phyloP scores from a whole-genome alignment of 2,888 invertebrate genomes.

The Pardosa pseudoannulata region DNA sequence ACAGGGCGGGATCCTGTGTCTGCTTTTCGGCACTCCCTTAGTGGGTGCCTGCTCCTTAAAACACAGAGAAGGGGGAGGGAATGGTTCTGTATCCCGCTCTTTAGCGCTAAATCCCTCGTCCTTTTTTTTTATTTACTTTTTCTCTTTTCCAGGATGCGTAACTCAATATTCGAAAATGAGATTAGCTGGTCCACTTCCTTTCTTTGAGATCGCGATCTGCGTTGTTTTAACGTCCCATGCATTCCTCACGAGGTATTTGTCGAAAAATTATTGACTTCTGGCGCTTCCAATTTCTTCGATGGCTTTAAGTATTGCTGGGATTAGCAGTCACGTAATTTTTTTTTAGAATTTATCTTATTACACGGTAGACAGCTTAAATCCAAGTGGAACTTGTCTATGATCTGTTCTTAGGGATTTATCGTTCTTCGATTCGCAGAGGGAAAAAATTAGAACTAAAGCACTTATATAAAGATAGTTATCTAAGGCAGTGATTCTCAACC shows the following conservation, averaged over 20 bases:
- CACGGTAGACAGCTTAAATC: too few relatives aligned
- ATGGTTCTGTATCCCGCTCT: background rate
- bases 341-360: too few relatives aligned
- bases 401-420: too few relatives aligned
- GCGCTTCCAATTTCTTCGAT: background rate
- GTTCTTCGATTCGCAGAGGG: too few relatives aligned
- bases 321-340: too few relatives aligned
- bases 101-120: background rate
- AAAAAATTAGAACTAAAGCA: too few relatives aligned
- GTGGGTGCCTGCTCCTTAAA: background rate
- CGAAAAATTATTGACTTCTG: background rate
- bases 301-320: background rate
- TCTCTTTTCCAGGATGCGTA: background rate
- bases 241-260: background rate
- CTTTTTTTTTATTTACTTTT: too few relatives aligned
- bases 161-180: conserved; percentile 4
- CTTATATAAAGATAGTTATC: too few relatives aligned
- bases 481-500: too few relatives aligned
- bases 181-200: background rate
- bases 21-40: conserved; percentile 6
- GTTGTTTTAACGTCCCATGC: background rate
- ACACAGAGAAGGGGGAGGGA: background rate
- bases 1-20: background rate
- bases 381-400: too few relatives aligned
- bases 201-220: background rate